phyloP scores from a whole-genome alignment of 2,888 invertebrate species.

The Achlya flavicornis region DNA sequence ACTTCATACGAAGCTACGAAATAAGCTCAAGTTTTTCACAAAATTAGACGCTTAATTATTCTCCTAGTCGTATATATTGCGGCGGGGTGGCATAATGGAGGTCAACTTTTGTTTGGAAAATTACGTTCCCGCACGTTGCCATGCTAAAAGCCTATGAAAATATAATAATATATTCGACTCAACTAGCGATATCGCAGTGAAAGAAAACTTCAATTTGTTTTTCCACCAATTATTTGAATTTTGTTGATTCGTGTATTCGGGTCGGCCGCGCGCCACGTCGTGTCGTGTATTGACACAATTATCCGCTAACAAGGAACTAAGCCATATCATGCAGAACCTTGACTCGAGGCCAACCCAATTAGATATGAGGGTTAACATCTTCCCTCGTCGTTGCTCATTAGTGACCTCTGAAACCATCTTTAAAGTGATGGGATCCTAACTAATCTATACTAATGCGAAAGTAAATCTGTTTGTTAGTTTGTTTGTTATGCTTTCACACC shows the following conservation, averaged over 20 bases:
- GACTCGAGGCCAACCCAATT: constrained; percentile 1
- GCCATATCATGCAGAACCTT: neutral
- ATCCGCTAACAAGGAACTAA: constrained; percentile 2
- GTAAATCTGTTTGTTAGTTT: too few species aligned
- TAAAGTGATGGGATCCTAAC: too few species aligned
- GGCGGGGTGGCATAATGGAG: neutral
- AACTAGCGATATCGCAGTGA: neutral
- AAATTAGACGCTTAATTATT: neutral
- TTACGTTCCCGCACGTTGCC: constrained; percentile 6
- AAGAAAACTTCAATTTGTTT: neutral
- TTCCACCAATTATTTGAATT: neutral
- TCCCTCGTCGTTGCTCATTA: neutral
- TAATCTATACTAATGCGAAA: too few species aligned
- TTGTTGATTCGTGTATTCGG: neutral
- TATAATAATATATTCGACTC: constrained; percentile 1
- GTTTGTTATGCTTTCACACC: too few species aligned
- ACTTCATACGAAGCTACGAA: neutral
- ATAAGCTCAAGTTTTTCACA: neutral
- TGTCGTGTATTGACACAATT: constrained; percentile 4
- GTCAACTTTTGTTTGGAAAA: constrained; percentile 10
- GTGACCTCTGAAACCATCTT: neutral
- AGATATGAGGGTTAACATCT: neutral
- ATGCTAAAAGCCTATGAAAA: neutral
- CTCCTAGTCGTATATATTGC: neutral
- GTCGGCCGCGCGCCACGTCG: neutral